phyloP scores from a whole-genome alignment of 2,113 vertebrate genomes.

The Plecturocebus donacophilus region DNA sequence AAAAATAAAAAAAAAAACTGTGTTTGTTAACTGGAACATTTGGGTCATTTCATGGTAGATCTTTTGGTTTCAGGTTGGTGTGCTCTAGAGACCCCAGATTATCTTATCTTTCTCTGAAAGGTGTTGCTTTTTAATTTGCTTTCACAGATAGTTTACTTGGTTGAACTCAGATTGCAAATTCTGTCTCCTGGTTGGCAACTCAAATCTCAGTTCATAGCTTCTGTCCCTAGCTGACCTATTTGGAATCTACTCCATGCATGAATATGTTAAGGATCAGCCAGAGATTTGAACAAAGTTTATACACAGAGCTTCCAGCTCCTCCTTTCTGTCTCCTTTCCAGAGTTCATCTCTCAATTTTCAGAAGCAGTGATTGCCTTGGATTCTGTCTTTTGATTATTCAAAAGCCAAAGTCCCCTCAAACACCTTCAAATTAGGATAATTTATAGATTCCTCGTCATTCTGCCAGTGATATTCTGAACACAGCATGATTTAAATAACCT shows the following conservation, averaged over 20 bases:
- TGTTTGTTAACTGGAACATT: neutral
- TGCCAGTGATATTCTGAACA: neutral
- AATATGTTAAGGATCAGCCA: neutral
- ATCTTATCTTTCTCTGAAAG: neutral
- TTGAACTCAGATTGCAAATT: neutral
- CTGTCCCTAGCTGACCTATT: neutral
- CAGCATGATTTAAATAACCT: neutral
- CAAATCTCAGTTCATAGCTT: neutral
- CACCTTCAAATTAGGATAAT: neutral
- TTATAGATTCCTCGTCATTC: neutral
- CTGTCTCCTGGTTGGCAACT: neutral
- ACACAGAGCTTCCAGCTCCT: neutral
- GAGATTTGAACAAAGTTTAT: neutral
- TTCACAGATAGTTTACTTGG: neutral
- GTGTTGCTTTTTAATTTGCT: neutral
- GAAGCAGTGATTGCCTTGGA: neutral
- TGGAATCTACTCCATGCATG: neutral
- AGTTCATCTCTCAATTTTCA: neutral
- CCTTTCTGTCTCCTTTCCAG: neutral
- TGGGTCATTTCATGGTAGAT: neutral
- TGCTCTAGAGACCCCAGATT: neutral
- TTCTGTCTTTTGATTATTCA: neutral
- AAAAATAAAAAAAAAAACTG: too few species aligned
- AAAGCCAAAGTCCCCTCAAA: neutral
- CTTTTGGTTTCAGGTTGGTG: neutral